These are phyloP conservation scores for Drosophila miranda DNA, from an alignment of 1,140 invertebrate species.

Conservation along the genomic window DNA sequence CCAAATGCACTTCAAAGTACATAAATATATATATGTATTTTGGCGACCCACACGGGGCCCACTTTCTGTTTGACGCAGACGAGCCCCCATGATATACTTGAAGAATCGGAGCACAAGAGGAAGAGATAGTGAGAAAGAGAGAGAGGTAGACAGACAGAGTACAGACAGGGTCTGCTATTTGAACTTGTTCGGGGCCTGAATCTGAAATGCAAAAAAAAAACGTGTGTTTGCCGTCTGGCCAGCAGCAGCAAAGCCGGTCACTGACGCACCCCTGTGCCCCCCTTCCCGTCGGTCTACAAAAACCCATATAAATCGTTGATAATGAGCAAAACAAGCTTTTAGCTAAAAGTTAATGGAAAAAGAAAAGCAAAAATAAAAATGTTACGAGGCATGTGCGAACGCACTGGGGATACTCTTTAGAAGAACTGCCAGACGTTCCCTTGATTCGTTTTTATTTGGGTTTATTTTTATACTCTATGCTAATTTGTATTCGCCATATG, in stretches of 20 bases:
- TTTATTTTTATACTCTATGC: conserved; percentile 30
- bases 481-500: conserved; percentile 13
- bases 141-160: conserved; percentile 7
- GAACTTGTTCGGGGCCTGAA: conserved; percentile 5
- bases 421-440: too few species aligned
- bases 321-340: conserved; percentile 48
- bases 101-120: not conserved
- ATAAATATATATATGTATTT: not conserved
- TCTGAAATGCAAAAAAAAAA: conserved; percentile 28
- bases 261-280: conserved; percentile 17
- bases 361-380: conserved; percentile 12
- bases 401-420: conserved; percentile 26
- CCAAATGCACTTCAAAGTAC: conserved; percentile 7
- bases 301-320: conserved; percentile 51
- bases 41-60: conserved; percentile 15
- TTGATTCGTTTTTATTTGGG: conserved; percentile 1
- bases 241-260: conserved; percentile 24
- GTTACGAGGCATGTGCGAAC: conserved; percentile 21
- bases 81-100: conserved; percentile 29
- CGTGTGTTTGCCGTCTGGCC: conserved; percentile 16
- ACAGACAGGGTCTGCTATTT: conserved; percentile 13
- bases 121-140: not conserved
- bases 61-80: conserved; percentile 33
- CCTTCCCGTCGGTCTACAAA: conserved; percentile 19
- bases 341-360: conserved; percentile 27